Evolutionary conservation across 2,113 vertebrate genomes (phyloP).

Genomic region (Anseranas semipalmata): DNA sequence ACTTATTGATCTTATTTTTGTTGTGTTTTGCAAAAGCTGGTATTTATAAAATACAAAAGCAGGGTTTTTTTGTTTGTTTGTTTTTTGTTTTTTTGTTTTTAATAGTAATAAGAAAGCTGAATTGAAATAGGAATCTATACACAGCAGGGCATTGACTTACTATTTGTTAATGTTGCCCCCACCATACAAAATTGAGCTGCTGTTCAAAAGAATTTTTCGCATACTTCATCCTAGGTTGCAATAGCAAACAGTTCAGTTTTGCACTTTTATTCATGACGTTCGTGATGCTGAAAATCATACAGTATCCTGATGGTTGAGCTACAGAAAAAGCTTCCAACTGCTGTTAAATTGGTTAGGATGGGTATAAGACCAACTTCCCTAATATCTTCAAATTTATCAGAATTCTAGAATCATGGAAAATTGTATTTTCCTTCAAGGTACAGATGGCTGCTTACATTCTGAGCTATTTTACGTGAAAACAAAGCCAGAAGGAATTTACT

Average conservation of each 20-base stretch:
- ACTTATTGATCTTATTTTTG: not conserved
- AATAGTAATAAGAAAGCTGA: not conserved
- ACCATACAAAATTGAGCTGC: not conserved
- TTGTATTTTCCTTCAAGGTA: conserved; percentile 17
- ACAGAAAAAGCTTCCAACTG: not conserved
- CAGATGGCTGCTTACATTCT: conserved; percentile 58
- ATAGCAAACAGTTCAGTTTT: not conserved
- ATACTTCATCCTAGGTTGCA: not conserved
- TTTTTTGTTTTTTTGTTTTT: not conserved
- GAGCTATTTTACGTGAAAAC: conserved; percentile 42
- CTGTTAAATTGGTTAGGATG: not conserved
- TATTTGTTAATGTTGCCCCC: not conserved
- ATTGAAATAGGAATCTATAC: not conserved
- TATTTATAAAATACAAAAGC: not conserved
- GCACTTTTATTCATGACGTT: not conserved
- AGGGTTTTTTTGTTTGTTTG: too few species aligned
- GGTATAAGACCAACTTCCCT: not conserved
- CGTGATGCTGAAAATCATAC: not conserved
- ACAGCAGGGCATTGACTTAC: not conserved
- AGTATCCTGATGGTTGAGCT: not conserved
- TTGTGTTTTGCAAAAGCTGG: not conserved
- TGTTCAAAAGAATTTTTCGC: not conserved
- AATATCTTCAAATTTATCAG: not conserved
- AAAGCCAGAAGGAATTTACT: conserved; percentile 61
- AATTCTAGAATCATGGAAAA: not conserved